Evolutionary conservation across 2,113 vertebrate species (phyloP).

Genomic region (Cygnus buccinator): DNA sequence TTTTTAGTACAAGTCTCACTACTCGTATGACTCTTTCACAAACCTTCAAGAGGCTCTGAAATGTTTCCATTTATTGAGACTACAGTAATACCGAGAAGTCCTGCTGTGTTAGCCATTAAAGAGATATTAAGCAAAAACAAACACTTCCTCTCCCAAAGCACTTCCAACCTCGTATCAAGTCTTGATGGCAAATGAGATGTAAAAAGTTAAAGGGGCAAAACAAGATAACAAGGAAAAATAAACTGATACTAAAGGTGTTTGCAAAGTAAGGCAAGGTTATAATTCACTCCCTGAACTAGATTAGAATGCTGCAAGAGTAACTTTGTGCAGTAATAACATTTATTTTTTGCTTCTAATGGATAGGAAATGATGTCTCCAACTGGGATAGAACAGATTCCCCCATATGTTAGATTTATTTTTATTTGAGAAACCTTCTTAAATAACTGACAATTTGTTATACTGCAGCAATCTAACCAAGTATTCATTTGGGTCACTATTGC

Average conservation of each 20-base stretch:
- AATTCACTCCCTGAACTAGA: not conserved
- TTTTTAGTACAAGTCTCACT: not conserved
- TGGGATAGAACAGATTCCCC: not conserved
- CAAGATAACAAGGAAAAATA: not conserved
- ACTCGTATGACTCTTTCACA: not conserved
- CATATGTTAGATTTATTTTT: not conserved
- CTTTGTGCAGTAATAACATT: not conserved
- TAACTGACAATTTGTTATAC: not conserved
- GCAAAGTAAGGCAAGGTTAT: not conserved
- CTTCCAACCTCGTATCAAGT: not conserved
- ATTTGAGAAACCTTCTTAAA: conserved; percentile 11
- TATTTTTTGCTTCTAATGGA: conserved; percentile 5
- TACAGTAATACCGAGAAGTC: not conserved
- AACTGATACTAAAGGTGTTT: not conserved
- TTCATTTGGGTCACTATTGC: not conserved
- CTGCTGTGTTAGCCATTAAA: not conserved
- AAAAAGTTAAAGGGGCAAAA: not conserved
- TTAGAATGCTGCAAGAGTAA: not conserved
- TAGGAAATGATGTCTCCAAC: not conserved
- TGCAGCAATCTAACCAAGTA: not conserved
- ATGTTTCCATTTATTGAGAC: not conserved
- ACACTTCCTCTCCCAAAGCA: not conserved
- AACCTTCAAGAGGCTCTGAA: not conserved
- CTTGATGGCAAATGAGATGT: not conserved
- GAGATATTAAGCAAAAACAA: conserved; percentile 1